Evolutionary conservation across 2,888 invertebrate genomes (phyloP).

Genomic region (Papilio protenor): DNA sequence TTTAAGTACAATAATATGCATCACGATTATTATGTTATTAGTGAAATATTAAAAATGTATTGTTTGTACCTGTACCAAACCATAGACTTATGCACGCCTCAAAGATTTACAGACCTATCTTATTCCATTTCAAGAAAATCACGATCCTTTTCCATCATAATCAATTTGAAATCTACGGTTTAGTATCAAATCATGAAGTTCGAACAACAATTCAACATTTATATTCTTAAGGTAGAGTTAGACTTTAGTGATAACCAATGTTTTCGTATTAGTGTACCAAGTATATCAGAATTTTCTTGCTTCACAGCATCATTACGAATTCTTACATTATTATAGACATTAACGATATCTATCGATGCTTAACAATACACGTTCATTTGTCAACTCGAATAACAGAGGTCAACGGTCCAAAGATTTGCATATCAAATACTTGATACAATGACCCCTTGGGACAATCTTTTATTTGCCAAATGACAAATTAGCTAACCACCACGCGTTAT

Average conservation of each 20-base stretch:
- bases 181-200: slow-evolving; percentile 28
- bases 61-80: slow-evolving; percentile 12
- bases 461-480: slow-evolving; percentile 1
- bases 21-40: not conserved
- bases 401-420: slow-evolving; percentile 3
- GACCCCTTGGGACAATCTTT: slow-evolving; percentile 10
- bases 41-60: slow-evolving; percentile 22
- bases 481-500: not conserved
- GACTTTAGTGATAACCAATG: too few species aligned
- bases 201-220: not conserved
- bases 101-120: slow-evolving; percentile 15
- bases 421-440: slow-evolving; percentile 12
- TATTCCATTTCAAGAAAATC: slow-evolving; percentile 45
- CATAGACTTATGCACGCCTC: slow-evolving; percentile 34
- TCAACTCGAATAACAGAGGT: not conserved
- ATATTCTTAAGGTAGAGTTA: too few species aligned
- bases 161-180: slow-evolving; percentile 47
- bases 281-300: too few species aligned
- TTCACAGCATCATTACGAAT: not conserved
- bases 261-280: too few species aligned
- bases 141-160: slow-evolving; percentile 46
- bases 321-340: not conserved
- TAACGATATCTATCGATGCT: not conserved
- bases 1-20: too few species aligned
- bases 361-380: not conserved